These are phyloP conservation scores for Ennomos quercinarius DNA, from an alignment of 2,888 invertebrate species.

Conservation along the genomic window DNA sequence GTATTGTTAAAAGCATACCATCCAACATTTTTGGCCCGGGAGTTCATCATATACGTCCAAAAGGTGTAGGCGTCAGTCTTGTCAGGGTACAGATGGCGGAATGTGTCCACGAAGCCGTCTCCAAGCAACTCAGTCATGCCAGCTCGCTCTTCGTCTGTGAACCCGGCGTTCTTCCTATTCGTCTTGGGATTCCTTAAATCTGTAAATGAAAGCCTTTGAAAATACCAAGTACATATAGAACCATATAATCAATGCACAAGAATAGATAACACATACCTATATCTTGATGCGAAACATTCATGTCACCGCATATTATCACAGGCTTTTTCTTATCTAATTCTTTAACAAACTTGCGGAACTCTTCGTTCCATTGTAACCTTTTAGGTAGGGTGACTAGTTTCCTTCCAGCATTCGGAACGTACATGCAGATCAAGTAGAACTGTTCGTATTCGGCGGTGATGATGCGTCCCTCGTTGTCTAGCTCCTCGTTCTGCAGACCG, in stretches of 20 bases:
- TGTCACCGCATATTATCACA: constrained; percentile 97
- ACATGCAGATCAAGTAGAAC: constrained; percentile 95
- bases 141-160: constrained; percentile 96
- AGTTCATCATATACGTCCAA: constrained; percentile 97
- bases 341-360: constrained; percentile 91
- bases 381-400: constrained; percentile 94
- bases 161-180: constrained; percentile 97
- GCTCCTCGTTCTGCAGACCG: constrained; percentile 90
- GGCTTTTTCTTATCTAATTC: constrained; percentile 95
- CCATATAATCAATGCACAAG: too few relatives aligned
- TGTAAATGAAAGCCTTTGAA: constrained; percentile 57
- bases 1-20: constrained; percentile 87
- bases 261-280: constrained; percentile 87
- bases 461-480: constrained; percentile 93
- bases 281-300: constrained; percentile 98
- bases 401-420: constrained; percentile 98
- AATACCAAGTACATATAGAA: background rate
- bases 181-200: constrained; percentile 97
- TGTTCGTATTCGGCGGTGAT: constrained; percentile 97
- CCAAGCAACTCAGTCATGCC: constrained; percentile 94
- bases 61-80: constrained; percentile 94
- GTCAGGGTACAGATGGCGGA: constrained; percentile 94
- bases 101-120: constrained; percentile 95
- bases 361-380: constrained; percentile 95
- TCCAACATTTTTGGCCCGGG: constrained; percentile 95